Evolutionary conservation across 37 sponge, comb jelly and placozoan genomes (phyloP).

Genomic region (Oopsacas minuta): DNA sequence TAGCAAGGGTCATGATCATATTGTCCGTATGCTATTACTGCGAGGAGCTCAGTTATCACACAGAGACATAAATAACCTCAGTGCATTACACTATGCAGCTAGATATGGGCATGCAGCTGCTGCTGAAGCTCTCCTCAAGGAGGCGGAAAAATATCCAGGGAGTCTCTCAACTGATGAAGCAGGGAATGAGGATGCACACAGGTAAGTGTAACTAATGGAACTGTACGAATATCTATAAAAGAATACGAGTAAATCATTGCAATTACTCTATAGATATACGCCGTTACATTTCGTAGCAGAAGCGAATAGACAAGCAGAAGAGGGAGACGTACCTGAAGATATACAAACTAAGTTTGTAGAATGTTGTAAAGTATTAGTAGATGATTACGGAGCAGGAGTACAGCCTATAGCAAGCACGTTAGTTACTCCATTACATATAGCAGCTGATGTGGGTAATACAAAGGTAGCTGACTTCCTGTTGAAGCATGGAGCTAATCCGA

Average conservation of each 20-base stretch:
- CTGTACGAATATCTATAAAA: neutral
- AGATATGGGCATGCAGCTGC: neutral
- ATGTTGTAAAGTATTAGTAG: neutral
- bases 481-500: neutral
- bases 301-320: neutral
- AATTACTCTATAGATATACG: neutral
- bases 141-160: neutral
- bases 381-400: neutral
- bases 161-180: neutral
- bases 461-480: neutral
- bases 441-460: neutral
- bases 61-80: neutral
- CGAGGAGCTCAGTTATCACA: neutral
- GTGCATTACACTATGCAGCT: conserved; percentile 3
- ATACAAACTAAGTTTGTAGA: neutral
- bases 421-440: neutral
- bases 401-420: neutral
- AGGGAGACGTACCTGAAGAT: neutral
- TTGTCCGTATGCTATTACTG: neutral
- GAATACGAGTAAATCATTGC: neutral
- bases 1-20: conserved; percentile 11
- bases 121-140: neutral
- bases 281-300: conserved; percentile 10
- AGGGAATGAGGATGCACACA: neutral
- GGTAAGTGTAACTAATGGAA: neutral